Conservation (phyloP, 2,888 invertebrate species). For the Nineta flava region DNA sequence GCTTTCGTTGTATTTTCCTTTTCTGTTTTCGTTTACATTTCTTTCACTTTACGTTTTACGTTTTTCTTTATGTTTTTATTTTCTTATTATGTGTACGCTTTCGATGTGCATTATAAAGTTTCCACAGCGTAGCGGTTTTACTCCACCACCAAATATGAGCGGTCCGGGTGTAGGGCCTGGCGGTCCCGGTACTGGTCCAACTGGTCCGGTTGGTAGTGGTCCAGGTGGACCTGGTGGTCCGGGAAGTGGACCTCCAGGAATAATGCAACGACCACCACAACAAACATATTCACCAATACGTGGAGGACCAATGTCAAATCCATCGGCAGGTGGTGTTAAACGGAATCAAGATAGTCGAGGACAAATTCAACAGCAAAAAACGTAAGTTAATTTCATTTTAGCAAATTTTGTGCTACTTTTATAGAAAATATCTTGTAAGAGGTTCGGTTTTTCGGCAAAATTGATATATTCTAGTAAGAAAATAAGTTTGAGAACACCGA, state of each 20-base stretch:
- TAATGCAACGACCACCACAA: constrained; percentile 40
- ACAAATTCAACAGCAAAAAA: constrained; percentile 44
- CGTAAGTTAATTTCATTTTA: constrained; percentile 24
- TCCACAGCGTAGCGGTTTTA: constrained; percentile 51
- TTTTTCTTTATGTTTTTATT: constrained; percentile 6
- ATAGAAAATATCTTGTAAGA: too few species aligned
- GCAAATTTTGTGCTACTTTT: too few species aligned
- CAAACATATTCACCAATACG: constrained; percentile 42
- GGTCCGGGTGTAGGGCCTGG: too few species aligned
- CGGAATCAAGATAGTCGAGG: constrained; percentile 42
- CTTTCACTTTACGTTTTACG: neutral
- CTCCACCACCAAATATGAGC: constrained; percentile 41
- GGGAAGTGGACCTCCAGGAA: constrained; percentile 25
- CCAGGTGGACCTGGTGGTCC: too few species aligned
- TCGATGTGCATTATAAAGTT: constrained; percentile 18
- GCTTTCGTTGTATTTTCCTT: neutral
- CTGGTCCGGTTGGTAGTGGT: too few species aligned
- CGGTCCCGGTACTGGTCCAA: too few species aligned
- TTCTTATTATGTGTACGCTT: too few species aligned
- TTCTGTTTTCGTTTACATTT: neutral
- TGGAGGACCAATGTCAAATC: constrained; percentile 36
- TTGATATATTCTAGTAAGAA: too few species aligned
- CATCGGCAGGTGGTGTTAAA: constrained; percentile 39
- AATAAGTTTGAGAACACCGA: too few species aligned
- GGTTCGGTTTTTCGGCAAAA: too few species aligned